phyloP scores from a whole-genome alignment of 2,113 vertebrate species.

The Sorex fumeus region DNA sequence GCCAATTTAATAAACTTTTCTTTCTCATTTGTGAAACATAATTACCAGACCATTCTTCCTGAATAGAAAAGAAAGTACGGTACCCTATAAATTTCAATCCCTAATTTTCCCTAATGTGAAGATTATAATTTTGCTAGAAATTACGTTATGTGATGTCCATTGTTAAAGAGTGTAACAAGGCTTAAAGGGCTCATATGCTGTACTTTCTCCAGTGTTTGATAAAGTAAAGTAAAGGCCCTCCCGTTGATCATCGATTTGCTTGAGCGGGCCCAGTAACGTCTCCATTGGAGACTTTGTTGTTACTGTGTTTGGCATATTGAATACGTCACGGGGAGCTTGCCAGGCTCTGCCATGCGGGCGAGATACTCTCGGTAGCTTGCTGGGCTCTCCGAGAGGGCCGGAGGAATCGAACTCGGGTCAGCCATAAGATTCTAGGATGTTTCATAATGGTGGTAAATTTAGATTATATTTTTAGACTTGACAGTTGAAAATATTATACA shows the following conservation, averaged over 20 bases:
- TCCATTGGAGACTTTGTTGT: no score
- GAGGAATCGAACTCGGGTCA: no score
- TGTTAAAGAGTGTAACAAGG: background rate
- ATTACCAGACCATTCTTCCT: background rate
- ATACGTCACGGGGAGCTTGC: no score
- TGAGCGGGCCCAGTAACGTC: no score
- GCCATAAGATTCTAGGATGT: no score
- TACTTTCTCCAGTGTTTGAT: background rate
- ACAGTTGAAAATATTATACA: background rate
- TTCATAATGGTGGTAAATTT: conserved; percentile 31
- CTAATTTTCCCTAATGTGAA: background rate
- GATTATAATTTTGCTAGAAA: background rate
- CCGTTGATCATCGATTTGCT: no score
- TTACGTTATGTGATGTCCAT: background rate
- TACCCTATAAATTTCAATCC: background rate
- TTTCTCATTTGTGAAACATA: background rate
- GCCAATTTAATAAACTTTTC: background rate
- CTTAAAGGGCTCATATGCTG: conserved; percentile 6
- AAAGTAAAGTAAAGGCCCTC: no score
- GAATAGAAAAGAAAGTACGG: background rate
- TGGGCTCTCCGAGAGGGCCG: no score
- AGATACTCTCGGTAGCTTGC: no score
- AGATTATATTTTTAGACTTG: conserved; percentile 43
- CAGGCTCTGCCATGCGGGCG: no score
- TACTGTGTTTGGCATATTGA: no score